Conservation (phyloP, 1,140 invertebrate species). For the Drosophila trapezifrons region DNA sequence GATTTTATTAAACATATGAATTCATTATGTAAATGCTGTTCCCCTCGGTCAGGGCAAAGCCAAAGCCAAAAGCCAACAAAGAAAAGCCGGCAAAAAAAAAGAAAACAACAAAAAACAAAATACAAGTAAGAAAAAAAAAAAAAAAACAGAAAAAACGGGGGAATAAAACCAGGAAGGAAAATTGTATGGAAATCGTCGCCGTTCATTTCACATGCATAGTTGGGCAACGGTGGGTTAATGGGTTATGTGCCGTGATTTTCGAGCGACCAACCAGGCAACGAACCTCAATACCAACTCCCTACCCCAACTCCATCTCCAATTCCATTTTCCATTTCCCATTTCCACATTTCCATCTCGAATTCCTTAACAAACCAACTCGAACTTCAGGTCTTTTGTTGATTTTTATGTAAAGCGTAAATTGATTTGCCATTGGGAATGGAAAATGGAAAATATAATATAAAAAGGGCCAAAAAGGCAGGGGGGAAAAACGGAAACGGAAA, state of each 20-base stretch:
- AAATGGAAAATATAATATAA: conserved; percentile 19
- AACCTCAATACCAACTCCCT: background rate
- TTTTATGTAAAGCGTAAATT: conserved; percentile 76
- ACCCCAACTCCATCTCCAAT: background rate
- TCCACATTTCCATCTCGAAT: conserved; percentile 12
- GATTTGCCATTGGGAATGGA: conserved; percentile 65
- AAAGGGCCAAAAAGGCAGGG: background rate
- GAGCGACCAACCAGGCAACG: conserved; percentile 18
- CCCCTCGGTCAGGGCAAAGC: conserved; percentile 16
- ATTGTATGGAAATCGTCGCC: conserved; percentile 68
- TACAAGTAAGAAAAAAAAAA: conserved; percentile 35
- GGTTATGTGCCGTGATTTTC: conserved; percentile 77
- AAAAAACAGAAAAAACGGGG: conserved; percentile 12
- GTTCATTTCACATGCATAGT: conserved; percentile 50
- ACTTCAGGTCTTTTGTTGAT: conserved; percentile 59
- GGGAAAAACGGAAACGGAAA: conserved; percentile 11
- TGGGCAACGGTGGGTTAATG: conserved; percentile 72
- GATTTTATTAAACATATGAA: conserved; percentile 84
- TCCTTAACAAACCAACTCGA: conserved; percentile 20
- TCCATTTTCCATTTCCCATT: conserved; percentile 11
- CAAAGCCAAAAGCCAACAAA: conserved; percentile 28
- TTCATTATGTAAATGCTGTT: conserved; percentile 79
- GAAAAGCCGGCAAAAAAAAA: conserved; percentile 5
- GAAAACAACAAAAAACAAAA: conserved; percentile 18
- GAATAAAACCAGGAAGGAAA: conserved; percentile 35